These are phyloP conservation scores for Clivina fossor DNA, from an alignment of 2,888 invertebrate species.

Conservation along the genomic window DNA sequence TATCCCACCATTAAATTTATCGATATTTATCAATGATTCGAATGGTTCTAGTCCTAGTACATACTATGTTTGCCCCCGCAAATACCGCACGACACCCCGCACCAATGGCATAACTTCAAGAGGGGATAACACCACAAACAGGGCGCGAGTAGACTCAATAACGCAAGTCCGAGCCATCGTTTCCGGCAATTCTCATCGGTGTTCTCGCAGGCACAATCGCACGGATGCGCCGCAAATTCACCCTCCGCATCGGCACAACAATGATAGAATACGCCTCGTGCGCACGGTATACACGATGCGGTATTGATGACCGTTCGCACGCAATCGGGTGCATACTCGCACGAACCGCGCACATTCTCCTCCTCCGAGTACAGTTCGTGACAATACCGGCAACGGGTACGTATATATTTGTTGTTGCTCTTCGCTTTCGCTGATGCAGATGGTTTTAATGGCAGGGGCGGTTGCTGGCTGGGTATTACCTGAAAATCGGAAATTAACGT, in stretches of 20 bases:
- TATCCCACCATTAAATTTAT: too few relatives aligned
- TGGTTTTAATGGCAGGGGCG: conserved; percentile 56
- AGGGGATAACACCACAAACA: conserved; percentile 94
- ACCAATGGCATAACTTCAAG: conserved; percentile 79
- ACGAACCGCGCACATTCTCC: conserved; percentile 82
- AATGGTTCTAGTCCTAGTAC: conserved; percentile 37
- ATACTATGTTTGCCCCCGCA: conserved; percentile 80
- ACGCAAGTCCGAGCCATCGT: conserved; percentile 83
- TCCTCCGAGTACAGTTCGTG: conserved; percentile 81
- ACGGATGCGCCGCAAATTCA: conserved; percentile 82
- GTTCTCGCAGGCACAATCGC: conserved; percentile 73
- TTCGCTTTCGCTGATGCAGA: too few relatives aligned
- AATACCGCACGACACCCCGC: conserved; percentile 76
- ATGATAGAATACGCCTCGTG: conserved; percentile 89
- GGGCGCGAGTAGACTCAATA: conserved; percentile 85
- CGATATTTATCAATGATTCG: too few relatives aligned
- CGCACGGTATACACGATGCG: conserved; percentile 80
- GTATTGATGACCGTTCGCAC: conserved; percentile 77
- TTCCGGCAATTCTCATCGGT: conserved; percentile 73
- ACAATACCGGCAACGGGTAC: conserved; percentile 67
- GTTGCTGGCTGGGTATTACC: conserved; percentile 57
- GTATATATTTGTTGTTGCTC: conserved; percentile 53
- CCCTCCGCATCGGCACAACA: conserved; percentile 91
- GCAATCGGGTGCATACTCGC: conserved; percentile 85
- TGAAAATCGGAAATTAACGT: too few relatives aligned